Evolutionary conservation across 2,113 vertebrate genomes (phyloP).

Genomic region (Microtus oregoni): DNA sequence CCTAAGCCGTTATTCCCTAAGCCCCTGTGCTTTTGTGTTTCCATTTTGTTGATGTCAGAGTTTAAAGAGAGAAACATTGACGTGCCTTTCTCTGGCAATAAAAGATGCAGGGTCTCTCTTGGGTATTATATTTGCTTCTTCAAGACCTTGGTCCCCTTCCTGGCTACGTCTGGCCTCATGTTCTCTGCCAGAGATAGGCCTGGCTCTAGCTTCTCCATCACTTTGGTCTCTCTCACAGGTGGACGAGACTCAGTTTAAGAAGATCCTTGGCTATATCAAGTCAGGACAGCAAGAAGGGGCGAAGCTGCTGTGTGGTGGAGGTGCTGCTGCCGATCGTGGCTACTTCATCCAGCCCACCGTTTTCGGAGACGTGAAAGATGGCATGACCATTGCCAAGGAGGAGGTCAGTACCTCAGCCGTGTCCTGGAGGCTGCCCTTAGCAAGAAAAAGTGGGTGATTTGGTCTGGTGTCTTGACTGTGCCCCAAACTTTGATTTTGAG

Average conservation of each 20-base stretch:
- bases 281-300: constrained; percentile 94
- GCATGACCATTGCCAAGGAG: constrained; percentile 96
- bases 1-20: too few species aligned
- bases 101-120: neutral
- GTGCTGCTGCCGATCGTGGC: constrained; percentile 92
- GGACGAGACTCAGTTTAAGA: constrained; percentile 95
- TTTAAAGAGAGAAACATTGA: constrained; percentile 16
- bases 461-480: neutral
- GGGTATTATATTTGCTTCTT: neutral
- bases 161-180: neutral
- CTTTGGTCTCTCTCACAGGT: constrained; percentile 86
- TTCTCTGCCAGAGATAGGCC: neutral
- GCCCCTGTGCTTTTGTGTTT: neutral
- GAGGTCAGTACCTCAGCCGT: constrained; percentile 87
- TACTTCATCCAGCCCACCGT: constrained; percentile 98
- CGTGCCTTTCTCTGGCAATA: neutral
- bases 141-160: neutral
- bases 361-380: constrained; percentile 95
- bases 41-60: neutral
- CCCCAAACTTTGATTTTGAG: neutral
- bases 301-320: constrained; percentile 95
- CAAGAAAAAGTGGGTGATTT: neutral
- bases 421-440: neutral
- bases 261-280: constrained; percentile 95
- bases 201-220: neutral